A percentile compares a stretch with the other conserved stretches of the same genome.
phyloP scores from a whole-genome alignment of 2,113 vertebrate genomes.

The Typhlomys cinereus region DNA sequence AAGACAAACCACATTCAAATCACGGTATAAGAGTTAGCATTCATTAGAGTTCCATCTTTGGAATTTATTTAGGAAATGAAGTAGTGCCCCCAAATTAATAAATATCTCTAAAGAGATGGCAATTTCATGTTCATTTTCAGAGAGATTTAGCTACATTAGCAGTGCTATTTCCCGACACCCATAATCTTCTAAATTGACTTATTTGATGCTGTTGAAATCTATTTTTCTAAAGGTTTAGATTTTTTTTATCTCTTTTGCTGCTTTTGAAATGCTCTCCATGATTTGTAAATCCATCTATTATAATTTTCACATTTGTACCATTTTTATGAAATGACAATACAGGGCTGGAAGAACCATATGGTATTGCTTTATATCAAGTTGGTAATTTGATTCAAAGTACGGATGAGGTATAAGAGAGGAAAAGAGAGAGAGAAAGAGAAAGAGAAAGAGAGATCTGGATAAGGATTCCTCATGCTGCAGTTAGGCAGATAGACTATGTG shows the following conservation, averaged over 20 bases:
- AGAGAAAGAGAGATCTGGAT: not conserved
- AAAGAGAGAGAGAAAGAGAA: not conserved
- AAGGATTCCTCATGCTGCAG: not conserved
- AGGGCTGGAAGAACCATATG: not conserved
- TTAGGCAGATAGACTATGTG: not conserved
- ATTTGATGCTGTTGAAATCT: constrained; percentile 58
- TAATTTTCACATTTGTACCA: constrained; percentile 65
- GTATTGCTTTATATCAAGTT: not conserved
- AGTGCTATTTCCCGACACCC: constrained; percentile 54
- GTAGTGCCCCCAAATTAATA: constrained; percentile 66
- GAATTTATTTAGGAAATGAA: constrained; percentile 67
- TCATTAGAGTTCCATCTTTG: constrained; percentile 39
- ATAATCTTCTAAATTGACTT: constrained; percentile 73
- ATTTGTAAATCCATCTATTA: constrained; percentile 28
- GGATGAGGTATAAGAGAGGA: not conserved
- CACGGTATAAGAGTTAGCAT: constrained; percentile 6
- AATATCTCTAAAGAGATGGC: constrained; percentile 66
- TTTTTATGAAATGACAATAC: constrained; percentile 61
- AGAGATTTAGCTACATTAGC: constrained; percentile 61
- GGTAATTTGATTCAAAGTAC: not conserved
- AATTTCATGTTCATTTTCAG: constrained; percentile 71
- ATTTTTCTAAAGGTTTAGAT: constrained; percentile 9
- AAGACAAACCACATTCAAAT: not conserved
- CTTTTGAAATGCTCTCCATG: constrained; percentile 21
- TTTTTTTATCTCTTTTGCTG: constrained; percentile 32